These are phyloP conservation scores for Dendrolimus kikuchii DNA, from an alignment of 1,140 invertebrate species.

Conservation along the genomic window DNA sequence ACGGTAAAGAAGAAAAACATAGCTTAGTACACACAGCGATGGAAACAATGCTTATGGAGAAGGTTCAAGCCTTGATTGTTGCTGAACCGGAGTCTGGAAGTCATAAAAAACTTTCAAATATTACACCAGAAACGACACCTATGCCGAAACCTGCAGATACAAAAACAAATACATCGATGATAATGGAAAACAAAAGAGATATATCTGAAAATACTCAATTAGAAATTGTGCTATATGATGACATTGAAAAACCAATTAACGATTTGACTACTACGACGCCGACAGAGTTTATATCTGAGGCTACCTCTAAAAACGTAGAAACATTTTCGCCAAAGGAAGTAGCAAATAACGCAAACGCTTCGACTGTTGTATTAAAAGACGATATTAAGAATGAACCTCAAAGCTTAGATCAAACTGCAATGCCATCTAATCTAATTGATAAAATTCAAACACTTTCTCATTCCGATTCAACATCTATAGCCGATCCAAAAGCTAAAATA, in stretches of 20 bases:
- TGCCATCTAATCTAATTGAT: slow-evolving; percentile 41
- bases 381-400: slow-evolving; percentile 9
- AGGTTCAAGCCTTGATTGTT: slow-evolving; percentile 7
- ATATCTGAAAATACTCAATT: too few relatives aligned
- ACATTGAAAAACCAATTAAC: too few relatives aligned
- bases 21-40: slow-evolving; percentile 15
- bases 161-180: too few relatives aligned
- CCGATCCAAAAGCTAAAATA: slow-evolving; percentile 1
- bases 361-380: neutral
- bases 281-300: too few relatives aligned
- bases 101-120: too few relatives aligned
- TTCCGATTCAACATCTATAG: neutral
- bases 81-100: neutral
- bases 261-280: too few relatives aligned
- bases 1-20: slow-evolving; percentile 2
- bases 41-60: slow-evolving; percentile 13
- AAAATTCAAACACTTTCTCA: slow-evolving; percentile 20
- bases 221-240: too few relatives aligned
- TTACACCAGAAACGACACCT: too few relatives aligned
- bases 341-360: neutral
- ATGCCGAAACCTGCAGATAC: too few relatives aligned
- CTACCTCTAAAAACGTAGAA: too few relatives aligned
- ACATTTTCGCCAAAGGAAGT: too few relatives aligned
- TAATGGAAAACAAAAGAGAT: too few relatives aligned
- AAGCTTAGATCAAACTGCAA: slow-evolving; percentile 32